These are phyloP conservation scores for Lophura nycthemera DNA, from an alignment of 2,113 vertebrate genomes.

Conservation along the genomic window DNA sequence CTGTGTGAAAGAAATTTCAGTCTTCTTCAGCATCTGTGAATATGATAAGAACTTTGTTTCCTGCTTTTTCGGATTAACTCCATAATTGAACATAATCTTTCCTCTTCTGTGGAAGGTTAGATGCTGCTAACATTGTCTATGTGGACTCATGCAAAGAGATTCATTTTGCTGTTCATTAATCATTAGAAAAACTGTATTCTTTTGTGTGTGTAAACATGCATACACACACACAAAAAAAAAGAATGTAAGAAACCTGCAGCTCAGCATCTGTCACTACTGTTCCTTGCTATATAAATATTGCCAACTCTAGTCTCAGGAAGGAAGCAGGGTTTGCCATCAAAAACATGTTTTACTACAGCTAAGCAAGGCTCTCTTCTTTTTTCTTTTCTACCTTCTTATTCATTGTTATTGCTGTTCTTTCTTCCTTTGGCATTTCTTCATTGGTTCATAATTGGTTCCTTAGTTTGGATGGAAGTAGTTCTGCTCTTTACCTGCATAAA, in stretches of 20 bases:
- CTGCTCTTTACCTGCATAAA: not conserved
- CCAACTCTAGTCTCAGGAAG: not conserved
- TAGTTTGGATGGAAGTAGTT: not conserved
- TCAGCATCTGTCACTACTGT: not conserved
- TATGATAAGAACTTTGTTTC: not conserved
- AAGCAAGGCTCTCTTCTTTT: not conserved
- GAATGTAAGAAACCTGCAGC: not conserved
- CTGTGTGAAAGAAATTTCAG: not conserved
- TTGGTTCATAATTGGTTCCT: not conserved
- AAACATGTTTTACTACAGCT: not conserved
- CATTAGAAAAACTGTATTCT: constrained; percentile 1
- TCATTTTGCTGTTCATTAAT: not conserved
- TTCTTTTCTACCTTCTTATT: not conserved
- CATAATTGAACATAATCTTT: not conserved
- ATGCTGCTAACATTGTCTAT: not conserved
- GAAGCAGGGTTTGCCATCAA: not conserved
- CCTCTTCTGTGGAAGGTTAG: not conserved
- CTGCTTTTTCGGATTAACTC: not conserved
- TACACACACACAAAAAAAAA: not conserved
- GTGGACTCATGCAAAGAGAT: not conserved
- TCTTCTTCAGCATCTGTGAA: not conserved
- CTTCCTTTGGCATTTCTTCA: not conserved
- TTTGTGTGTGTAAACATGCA: not conserved
- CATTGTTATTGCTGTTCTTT: not conserved
- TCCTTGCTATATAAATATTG: not conserved